Conservation (phyloP, 2,113 vertebrate genomes). For the Felis chaus region DNA sequence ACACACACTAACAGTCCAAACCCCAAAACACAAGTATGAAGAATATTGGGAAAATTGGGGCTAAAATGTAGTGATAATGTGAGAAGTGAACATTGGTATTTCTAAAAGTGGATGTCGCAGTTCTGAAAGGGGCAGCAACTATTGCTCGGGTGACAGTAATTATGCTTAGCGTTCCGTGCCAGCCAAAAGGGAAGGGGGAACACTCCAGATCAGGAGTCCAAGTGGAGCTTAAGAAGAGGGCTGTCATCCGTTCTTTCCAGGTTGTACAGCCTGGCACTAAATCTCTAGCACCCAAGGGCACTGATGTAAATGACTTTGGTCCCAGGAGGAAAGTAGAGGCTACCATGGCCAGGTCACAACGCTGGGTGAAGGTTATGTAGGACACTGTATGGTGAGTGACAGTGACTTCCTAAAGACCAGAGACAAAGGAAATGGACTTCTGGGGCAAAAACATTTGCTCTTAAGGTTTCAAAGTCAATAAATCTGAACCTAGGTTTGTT, state of each 20-base stretch:
- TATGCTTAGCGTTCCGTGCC: neutral
- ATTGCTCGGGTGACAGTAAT: neutral
- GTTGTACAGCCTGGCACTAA: fast-evolving
- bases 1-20: neutral
- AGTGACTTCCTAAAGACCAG: neutral
- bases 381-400: neutral
- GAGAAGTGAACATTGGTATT: neutral
- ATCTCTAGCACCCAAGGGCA: neutral
- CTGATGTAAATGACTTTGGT: neutral
- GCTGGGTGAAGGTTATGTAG: neutral
- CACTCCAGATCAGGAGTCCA: fast-evolving
- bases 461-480: neutral
- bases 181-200: too few species aligned
- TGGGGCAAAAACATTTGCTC: neutral
- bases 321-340: neutral
- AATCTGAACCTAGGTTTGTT: neutral
- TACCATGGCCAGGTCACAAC: fast-evolving
- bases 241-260: neutral
- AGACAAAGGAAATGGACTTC: neutral
- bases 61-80: neutral
- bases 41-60: neutral
- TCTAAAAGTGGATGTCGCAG: neutral
- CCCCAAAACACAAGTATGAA: neutral
- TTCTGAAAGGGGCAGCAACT: neutral
- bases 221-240: neutral